Conservation (phyloP, 2,797 vertebrate species). For the Perdix hodgsoniae region DNA sequence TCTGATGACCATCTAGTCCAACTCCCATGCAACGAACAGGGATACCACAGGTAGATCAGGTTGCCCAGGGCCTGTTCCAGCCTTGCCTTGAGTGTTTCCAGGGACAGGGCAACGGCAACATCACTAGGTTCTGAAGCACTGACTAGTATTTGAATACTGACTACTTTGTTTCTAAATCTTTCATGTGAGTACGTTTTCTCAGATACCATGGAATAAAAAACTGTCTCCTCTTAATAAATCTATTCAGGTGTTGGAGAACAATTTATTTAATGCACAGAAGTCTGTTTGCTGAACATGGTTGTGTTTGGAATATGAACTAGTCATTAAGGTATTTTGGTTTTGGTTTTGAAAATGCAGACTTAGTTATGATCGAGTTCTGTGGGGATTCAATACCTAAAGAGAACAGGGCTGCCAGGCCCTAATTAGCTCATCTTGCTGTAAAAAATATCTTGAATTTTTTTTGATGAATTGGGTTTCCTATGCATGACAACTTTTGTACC, state of each 20-base stretch:
- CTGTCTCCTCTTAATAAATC: not conserved
- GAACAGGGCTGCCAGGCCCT: not conserved
- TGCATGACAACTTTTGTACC: not conserved
- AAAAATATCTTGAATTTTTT: not conserved
- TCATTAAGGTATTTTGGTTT: constrained; percentile 10
- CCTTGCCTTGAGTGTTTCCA: no score
- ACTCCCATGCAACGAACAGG: no score
- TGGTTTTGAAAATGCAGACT: not conserved
- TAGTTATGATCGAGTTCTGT: not conserved
- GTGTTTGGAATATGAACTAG: not conserved
- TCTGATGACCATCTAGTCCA: no score
- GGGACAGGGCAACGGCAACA: no score
- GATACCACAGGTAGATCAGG: no score
- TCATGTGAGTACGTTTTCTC: not conserved
- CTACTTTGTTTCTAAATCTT: not conserved
- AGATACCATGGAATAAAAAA: not conserved
- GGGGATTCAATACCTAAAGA: not conserved
- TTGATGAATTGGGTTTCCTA: not conserved
- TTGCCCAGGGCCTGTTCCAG: no score
- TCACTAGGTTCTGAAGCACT: no score
- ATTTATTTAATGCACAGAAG: not conserved
- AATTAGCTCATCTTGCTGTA: not conserved
- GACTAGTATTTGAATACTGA: not conserved
- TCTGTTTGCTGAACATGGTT: not conserved
- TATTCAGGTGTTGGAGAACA: not conserved